Conservation (phyloP, 2,888 invertebrate genomes). For the Cephus pygmeus region DNA sequence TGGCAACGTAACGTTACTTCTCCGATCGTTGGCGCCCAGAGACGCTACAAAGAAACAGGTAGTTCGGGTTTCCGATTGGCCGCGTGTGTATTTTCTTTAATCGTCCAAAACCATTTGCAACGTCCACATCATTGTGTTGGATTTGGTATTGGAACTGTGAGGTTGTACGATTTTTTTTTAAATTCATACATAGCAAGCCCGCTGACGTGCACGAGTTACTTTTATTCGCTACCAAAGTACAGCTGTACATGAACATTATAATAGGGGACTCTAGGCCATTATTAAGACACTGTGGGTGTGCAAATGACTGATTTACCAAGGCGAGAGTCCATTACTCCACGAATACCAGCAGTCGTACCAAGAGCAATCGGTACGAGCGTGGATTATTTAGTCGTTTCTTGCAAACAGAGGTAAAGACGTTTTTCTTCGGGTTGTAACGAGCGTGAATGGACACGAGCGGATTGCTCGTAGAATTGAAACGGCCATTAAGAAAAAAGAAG, state of each 20-base stretch:
- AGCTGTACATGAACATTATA: neutral
- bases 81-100: no score
- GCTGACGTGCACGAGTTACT: no score
- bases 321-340: neutral
- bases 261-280: neutral
- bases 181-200: no score
- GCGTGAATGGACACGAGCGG: neutral
- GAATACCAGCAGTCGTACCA: neutral
- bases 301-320: neutral
- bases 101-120: no score
- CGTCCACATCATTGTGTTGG: no score
- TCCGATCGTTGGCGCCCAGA: no score
- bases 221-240: no score
- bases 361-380: neutral
- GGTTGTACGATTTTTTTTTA: no score
- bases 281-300: neutral
- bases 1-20: no score
- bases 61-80: no score
- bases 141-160: no score
- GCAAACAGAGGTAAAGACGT: neutral
- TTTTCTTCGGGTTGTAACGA: slow-evolving; percentile 4
- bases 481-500: neutral
- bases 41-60: no score
- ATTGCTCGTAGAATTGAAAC: neutral
- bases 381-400: neutral